Evolutionary conservation across 1,140 invertebrate genomes (phyloP), one percentile per base, ranked within the genome.

Genomic region (Hormaphis cornu): DNA sequence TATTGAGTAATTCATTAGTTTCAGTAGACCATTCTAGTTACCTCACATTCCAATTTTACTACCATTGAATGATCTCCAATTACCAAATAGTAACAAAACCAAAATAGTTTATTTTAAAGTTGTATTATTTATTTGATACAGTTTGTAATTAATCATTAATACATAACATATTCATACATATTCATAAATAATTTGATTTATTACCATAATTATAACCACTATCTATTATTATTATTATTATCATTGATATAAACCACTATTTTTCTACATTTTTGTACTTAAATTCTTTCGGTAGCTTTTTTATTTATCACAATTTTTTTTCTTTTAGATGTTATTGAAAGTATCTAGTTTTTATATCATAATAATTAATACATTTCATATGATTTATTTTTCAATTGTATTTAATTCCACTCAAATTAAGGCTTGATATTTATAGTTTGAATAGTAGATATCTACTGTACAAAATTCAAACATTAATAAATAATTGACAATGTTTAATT

Each of bases 231-330:
- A 61, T 44, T 42, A 40, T 59, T n/a, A 59, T 44, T 61, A 61
- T 20, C 30, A 63, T 42, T 46, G 42, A 63, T 63, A 46, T 63
- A 46, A 28, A 63, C 42, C 40, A 63, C 58, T 63, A 63, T 63
- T 63, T 63, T 63, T 63, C 58, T 63, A 63, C 40, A 46, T 30
- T 46, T 63, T 63, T 63, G 58, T 63, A 63, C 40, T 63, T 63
- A 63, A 46, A 44, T 42, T 63, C 26, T 63, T 63, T 63, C 46
- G 58, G 16, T 46, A 30, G 58, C 54, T 58, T 58, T 58, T 33
- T 58, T 58, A 40, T 58, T 58, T 58, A 37, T 56, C 14, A 40
- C 40, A 20, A 58, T 58, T 54, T 37, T 37, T 37, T 56, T 56
- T 56, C 18, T 56, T 58, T 58, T 58, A 56, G 12, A 54, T 33